phyloP scores from a whole-genome alignment of 2,113 vertebrate species.

The Bujurquina vittata region DNA sequence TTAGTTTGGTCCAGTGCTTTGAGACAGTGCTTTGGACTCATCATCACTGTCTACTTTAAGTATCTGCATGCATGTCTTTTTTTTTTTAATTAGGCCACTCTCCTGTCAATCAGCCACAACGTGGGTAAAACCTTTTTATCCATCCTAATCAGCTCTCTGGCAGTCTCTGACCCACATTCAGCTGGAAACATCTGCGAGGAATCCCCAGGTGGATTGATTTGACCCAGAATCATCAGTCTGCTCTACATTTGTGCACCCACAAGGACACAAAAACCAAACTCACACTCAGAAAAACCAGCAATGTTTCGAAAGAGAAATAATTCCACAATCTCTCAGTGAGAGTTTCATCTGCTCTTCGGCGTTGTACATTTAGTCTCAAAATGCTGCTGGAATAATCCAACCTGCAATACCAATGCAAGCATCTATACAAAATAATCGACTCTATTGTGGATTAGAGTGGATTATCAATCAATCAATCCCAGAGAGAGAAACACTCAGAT shows the following conservation, averaged over 20 bases:
- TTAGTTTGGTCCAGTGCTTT: not conserved
- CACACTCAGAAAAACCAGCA: not conserved
- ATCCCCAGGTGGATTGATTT: slow-evolving; percentile 50
- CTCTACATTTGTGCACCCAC: not conserved
- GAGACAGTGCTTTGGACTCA: not conserved
- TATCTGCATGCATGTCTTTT: not conserved
- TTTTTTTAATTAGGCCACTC: slow-evolving; percentile 4
- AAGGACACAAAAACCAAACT: not conserved
- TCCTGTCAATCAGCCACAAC: not conserved
- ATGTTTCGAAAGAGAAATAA: not conserved
- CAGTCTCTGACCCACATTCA: slow-evolving; percentile 51
- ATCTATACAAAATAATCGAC: slow-evolving; percentile 35
- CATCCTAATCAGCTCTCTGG: slow-evolving; percentile 23
- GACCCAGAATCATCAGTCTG: slow-evolving; percentile 37
- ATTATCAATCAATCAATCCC: slow-evolving; percentile 54
- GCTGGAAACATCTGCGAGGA: slow-evolving; percentile 57
- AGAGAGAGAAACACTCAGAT: slow-evolving; percentile 45
- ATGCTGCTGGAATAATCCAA: not conserved
- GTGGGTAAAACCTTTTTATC: slow-evolving; percentile 22
- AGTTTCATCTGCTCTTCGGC: not conserved
- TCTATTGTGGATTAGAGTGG: slow-evolving; percentile 62
- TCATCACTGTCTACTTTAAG: not conserved
- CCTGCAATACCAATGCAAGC: not conserved
- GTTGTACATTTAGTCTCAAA: slow-evolving; percentile 27
- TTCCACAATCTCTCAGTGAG: not conserved